A percentile compares a stretch with the other conserved stretches of the same genome.
Evolutionary conservation across 2,888 invertebrate species (phyloP).

Genomic region (Luperina testacea): DNA sequence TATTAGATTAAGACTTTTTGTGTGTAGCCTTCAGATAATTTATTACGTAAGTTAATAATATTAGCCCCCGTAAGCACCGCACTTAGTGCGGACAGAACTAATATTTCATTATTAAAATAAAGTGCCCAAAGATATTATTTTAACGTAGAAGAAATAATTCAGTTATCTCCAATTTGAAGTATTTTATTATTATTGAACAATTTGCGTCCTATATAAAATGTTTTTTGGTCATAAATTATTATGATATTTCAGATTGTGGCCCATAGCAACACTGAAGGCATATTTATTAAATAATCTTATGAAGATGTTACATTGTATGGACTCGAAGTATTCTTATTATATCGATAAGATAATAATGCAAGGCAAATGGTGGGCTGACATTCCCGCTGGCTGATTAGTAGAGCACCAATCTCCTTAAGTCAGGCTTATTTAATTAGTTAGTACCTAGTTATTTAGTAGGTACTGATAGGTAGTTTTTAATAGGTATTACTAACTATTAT

Average conservation of each 20-base stretch:
- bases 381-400: neutral
- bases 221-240: neutral
- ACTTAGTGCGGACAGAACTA: conserved; percentile 20
- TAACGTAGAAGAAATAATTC: conserved; percentile 17
- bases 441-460: neutral
- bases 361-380: too few relatives aligned
- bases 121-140: conserved; percentile 17
- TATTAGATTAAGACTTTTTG: conserved; percentile 26
- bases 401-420: neutral
- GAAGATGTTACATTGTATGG: neutral
- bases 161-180: conserved; percentile 3
- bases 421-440: neutral
- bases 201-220: neutral
- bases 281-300: neutral
- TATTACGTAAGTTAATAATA: conserved; percentile 29
- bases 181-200: conserved; percentile 1
- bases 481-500: neutral
- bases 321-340: neutral
- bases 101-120: conserved; percentile 35
- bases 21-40: conserved; percentile 24
- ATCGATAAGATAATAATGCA: neutral
- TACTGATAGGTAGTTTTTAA: neutral
- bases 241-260: neutral
- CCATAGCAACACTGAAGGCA: too few relatives aligned
- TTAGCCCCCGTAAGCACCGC: conserved; percentile 27